Percentiles rank a stretch among this genome's conserved stretches.
Evolutionary conservation across 2,113 vertebrate species (phyloP).

Genomic region (Ictalurus punctatus): DNA sequence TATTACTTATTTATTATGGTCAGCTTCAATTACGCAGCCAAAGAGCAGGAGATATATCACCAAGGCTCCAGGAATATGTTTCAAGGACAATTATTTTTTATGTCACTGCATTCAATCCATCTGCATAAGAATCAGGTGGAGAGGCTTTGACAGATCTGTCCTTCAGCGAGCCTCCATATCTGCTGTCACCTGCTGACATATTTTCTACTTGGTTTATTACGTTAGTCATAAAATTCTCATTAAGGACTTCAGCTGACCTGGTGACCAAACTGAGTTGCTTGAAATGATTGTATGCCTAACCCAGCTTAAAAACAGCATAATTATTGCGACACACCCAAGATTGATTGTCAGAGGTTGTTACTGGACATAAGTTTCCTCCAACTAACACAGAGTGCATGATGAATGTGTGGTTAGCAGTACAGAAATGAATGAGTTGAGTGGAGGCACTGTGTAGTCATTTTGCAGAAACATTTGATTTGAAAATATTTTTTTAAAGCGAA

Average conservation of each 20-base stretch:
- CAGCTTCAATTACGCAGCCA: conserved; percentile 68
- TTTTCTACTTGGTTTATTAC: conserved; percentile 51
- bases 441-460: conserved; percentile 19
- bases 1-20: conserved; percentile 71
- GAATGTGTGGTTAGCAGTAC: conserved; percentile 9
- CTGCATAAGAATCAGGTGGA: conserved; percentile 70
- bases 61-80: conserved; percentile 66
- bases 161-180: conserved; percentile 59
- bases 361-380: conserved; percentile 1
- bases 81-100: conserved; percentile 76
- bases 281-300: conserved; percentile 4
- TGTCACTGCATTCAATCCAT: conserved; percentile 71
- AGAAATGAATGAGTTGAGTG: conserved; percentile 23
- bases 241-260: conserved; percentile 34
- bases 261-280: conserved; percentile 14
- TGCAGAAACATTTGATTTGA: not conserved
- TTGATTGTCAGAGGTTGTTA: conserved; percentile 27
- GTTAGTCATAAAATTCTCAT: conserved; percentile 48
- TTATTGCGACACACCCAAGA: not conserved
- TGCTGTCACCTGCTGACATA: conserved; percentile 51
- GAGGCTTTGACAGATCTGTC: conserved; percentile 69
- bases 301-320: not conserved
- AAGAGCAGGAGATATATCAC: conserved; percentile 65
- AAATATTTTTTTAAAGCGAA: not conserved
- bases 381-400: not conserved